phyloP scores from a whole-genome alignment of 2,888 invertebrate genomes.

The Diabrotica balteata region DNA sequence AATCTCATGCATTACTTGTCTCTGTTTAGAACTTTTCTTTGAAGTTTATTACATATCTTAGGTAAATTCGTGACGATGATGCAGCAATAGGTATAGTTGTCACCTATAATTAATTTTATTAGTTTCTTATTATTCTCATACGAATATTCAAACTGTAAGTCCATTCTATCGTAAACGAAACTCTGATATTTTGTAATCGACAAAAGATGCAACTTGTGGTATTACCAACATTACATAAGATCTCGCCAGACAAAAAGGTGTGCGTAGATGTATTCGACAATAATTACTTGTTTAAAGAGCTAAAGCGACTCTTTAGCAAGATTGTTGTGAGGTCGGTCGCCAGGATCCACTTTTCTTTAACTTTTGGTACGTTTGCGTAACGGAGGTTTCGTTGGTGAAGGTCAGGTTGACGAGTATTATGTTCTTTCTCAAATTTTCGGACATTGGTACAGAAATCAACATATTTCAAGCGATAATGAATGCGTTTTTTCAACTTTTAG shows the following conservation, averaged over 20 bases:
- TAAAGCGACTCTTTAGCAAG: neutral
- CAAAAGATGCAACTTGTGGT: neutral
- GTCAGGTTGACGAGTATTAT: constrained; percentile 1
- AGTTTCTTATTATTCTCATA: too few relatives aligned
- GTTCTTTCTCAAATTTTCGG: neutral
- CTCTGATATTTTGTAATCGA: neutral
- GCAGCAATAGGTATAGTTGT: neutral
- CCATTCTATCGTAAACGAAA: too few relatives aligned
- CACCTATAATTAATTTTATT: too few relatives aligned
- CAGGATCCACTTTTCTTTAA: neutral
- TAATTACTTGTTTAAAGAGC: neutral
- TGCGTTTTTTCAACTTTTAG: too few relatives aligned
- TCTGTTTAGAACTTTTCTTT: too few relatives aligned
- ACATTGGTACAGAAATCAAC: too few relatives aligned
- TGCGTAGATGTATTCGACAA: neutral
- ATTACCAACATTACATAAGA: constrained; percentile 3
- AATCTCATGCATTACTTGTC: too few relatives aligned
- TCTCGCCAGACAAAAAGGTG: neutral
- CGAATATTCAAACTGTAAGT: too few relatives aligned
- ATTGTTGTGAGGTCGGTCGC: neutral
- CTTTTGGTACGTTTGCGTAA: constrained; percentile 1
- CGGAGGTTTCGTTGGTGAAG: constrained; percentile 6
- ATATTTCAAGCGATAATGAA: too few relatives aligned
- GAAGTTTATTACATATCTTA: too few relatives aligned
- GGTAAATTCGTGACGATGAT: too few relatives aligned